Percentiles rank a stretch among this genome's conserved stretches.
phyloP scores from a whole-genome alignment of 2,797 vertebrate genomes.

The Lemur catta region DNA sequence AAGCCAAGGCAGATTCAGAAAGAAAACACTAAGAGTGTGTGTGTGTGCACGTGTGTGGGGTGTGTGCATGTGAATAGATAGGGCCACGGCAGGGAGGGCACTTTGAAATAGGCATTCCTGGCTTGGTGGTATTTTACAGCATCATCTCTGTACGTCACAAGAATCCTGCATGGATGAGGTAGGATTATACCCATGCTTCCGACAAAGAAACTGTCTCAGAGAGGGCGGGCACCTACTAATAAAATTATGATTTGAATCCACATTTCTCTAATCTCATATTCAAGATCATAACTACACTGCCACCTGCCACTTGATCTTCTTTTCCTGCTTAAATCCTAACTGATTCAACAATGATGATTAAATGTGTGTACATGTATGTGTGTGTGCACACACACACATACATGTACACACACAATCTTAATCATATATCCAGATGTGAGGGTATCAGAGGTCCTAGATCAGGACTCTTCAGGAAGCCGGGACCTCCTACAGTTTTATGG shows the following conservation, averaged over 20 bases:
- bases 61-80: rapidly evolving
- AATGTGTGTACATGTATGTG: neutral
- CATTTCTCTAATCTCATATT: neutral
- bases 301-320: neutral
- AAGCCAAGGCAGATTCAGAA: neutral
- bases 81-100: rapidly evolving
- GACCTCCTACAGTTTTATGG: neutral
- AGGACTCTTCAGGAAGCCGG: neutral
- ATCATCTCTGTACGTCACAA: neutral
- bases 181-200: neutral
- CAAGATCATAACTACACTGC: neutral
- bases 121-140: neutral
- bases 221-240: neutral
- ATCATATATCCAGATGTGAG: neutral
- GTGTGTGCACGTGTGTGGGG: rapidly evolving
- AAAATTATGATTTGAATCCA: neutral
- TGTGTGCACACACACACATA: too few species aligned
- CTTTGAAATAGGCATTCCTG: neutral
- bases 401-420: neutral
- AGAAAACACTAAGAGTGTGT: neutral
- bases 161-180: neutral
- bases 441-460: neutral
- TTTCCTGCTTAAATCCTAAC: neutral
- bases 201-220: neutral
- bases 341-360: neutral